Evolutionary conservation across 2,888 invertebrate species (phyloP), one percentile per base, ranked within the genome.

Genomic region (Xestia c-nigrum): DNA sequence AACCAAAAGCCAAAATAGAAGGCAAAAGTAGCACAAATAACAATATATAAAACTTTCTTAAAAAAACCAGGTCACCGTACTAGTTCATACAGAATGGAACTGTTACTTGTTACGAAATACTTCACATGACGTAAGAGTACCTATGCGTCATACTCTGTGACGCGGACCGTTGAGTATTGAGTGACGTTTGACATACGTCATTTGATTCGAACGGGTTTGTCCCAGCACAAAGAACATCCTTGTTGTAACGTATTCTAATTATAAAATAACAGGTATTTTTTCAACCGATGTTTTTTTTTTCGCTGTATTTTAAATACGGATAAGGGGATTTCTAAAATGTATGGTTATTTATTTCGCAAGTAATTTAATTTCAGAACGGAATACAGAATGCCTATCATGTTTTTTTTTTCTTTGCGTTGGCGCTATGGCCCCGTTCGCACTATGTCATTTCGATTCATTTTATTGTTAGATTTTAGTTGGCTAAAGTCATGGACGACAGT

Each of bases 111-210:
- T 84, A 84, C 66, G 69, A 74, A 87, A 84, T 59, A 83, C 47
- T 21, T 50, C 16, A 52, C 21, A 14, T 83, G 83, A 83, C 84
- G 87, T 74, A 73, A 80, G 21, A 16, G 3, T 31, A 31, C 31
- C 31, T 9, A 40, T 73, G 59, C 80, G 80, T 75, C 63, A 74
- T 40, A 43, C 50, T 24, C 21, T 38, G 59, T 83, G 84, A 86
- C 84, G 83, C 59, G 38, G 24, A 31, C 57, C 1, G 73, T 66
- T 74, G 70, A 59, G 69, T 75, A 71, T 47, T n/a, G 9, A 3
- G n/a, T 83, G 86, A 86, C 84, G 86, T 85, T 47, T 66, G 46
- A 69, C 40, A 66, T 21, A 65, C 82, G 72, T 82, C 82, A 76
- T 12, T 46, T 5, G 47, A 57, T 61, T 14, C 16, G 47, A 46